Base-by-base conservation (phyloP, 1,140 invertebrate species). In the Mizuhopecten yessoensis region DNA sequence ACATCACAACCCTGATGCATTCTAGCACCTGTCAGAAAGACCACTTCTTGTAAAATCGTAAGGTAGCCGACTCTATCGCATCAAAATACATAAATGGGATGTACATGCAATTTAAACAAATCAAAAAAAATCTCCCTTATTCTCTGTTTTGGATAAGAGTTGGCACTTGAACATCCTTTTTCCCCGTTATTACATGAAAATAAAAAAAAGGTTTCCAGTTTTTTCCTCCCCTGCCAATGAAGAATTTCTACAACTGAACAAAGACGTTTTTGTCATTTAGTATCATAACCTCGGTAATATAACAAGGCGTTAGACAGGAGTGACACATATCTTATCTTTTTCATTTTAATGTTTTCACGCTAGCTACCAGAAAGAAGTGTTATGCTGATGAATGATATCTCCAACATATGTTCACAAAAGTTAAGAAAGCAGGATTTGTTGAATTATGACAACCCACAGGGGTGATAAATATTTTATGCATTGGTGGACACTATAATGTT, bases 311-410 rank as follows among this genome's bases (percentile, higher is more conserved):
- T 75, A 75, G 23, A 75, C 23, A 75, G 29, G 57, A 75, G 29
- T 75, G 57, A 75, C 57, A 75, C 57, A n/a, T 3, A 75, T 17
- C 29, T 75, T 75, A 75, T 75, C 57, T 75, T 75, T 75, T 75
- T 75, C 57, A 75, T 75, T 75, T 75, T 75, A 75, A 75, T 75
- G 57, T 75, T 20, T 75, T 75, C 57, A 75, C 57, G 57, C 57
- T 75, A 29, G 57, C 5, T 0, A 75, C 5, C n/a, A 75, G 23
- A 75, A 17, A 75, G 5, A 11, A 23, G 57, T 3, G 57, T 75
- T 75, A 1, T 75, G 57, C 23, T 57, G 45, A 57, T 75, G 57
- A 75, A 75, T 75, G 29, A n/a, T 75, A 75, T 75, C 57, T 75
- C n/a, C n/a, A 75, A 75, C 57, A 75, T n/a, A 75, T 75, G 57